Conservation (phyloP, 2,113 vertebrate species). For the Alethe diademata region DNA sequence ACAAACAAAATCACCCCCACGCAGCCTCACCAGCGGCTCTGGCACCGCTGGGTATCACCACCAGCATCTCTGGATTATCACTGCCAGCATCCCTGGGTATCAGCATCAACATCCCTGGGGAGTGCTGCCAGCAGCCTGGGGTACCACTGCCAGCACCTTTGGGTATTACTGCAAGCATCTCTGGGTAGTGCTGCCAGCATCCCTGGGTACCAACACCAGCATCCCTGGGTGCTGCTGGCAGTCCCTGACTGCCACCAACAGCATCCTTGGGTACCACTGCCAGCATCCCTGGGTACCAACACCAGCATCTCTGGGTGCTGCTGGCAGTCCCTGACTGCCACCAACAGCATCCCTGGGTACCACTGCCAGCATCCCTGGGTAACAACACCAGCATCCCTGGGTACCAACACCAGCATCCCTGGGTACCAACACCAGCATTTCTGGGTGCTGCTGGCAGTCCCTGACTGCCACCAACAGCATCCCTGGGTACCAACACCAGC, state of each 20-base stretch:
- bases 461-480: neutral
- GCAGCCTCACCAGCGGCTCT: neutral
- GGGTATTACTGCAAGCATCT: neutral
- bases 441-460: neutral
- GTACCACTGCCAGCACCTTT: fast-evolving
- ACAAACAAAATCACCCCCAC: neutral
- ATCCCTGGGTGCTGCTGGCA: neutral
- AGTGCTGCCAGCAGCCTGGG: neutral
- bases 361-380: neutral
- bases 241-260: too few species aligned
- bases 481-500: too few species aligned
- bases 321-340: too few species aligned
- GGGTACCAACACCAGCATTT: fast-evolving
- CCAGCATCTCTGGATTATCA: neutral
- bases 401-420: neutral
- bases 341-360: neutral
- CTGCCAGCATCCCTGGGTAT: neutral
- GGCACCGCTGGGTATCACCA: neutral
- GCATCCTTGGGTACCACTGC: too few species aligned
- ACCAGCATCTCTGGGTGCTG: neutral
- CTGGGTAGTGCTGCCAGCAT: neutral
- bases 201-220: fast-evolving
- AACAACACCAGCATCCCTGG: neutral
- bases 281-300: fast-evolving
- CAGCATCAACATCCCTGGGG: neutral